Conservation (phyloP, 2,797 vertebrate genomes). For the Hydrocynus forskahlii region DNA sequence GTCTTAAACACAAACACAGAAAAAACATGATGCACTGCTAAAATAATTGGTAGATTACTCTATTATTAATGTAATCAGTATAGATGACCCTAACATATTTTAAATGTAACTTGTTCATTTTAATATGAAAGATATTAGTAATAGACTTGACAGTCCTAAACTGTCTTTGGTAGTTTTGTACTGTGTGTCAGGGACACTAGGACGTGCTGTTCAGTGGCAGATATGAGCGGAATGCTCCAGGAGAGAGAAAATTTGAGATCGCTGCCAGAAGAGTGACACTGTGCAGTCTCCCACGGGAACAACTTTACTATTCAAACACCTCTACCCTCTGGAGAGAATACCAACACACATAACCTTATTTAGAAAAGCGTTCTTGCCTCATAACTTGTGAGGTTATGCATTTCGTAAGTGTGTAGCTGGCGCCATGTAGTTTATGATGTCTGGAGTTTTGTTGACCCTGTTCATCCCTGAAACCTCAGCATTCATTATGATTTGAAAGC, state of each 20-base stretch:
- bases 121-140: no score
- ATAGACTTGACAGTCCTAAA: neutral
- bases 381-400: constrained; percentile 29
- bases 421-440: constrained; percentile 28
- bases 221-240: constrained; percentile 23
- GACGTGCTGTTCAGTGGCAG: constrained; percentile 3
- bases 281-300: constrained; percentile 28
- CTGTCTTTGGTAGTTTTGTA: neutral
- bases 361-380: constrained; percentile 23
- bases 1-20: no score
- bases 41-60: no score
- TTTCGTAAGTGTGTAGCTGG: constrained; percentile 8
- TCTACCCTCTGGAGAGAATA: constrained; percentile 6
- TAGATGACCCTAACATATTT: neutral
- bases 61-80: neutral
- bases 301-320: constrained; percentile 20
- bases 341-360: constrained; percentile 38
- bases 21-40: no score
- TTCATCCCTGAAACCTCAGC: constrained; percentile 1
- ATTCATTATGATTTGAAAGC: neutral
- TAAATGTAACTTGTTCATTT: no score
- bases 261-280: constrained; percentile 8
- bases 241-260: constrained; percentile 19
- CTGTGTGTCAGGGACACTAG: neutral
- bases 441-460: constrained; percentile 18